A percentile compares a stretch with the other conserved stretches of the same genome.
Conservation (phyloP, 2,113 vertebrate genomes). For the Terrapene triunguis region DNA sequence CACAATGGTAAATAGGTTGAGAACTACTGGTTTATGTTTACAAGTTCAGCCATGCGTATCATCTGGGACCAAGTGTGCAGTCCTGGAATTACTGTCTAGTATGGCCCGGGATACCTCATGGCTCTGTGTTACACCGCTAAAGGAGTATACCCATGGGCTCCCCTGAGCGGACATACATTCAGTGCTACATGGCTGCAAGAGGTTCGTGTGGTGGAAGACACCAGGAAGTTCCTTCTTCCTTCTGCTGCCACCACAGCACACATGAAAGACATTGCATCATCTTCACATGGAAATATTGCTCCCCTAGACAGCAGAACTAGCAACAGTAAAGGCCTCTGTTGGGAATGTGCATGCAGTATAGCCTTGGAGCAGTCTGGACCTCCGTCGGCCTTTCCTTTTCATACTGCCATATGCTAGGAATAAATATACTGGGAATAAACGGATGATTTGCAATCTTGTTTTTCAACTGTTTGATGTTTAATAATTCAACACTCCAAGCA, state of each 20-base stretch:
- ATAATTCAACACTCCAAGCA: neutral
- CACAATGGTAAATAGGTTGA: too few relatives aligned
- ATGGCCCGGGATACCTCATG: neutral
- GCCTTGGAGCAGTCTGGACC: neutral
- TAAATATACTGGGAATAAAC: neutral
- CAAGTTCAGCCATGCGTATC: neutral
- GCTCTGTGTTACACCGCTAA: neutral
- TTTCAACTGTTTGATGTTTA: neutral
- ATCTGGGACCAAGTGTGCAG: neutral
- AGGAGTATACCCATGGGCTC: neutral
- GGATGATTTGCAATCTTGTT: neutral
- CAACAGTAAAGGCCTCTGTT: neutral
- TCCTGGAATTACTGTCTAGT: neutral
- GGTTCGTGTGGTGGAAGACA: neutral
- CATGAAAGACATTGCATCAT: rapidly evolving
- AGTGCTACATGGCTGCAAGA: neutral
- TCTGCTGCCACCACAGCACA: neutral
- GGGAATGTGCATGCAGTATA: neutral
- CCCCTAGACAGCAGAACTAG: rapidly evolving
- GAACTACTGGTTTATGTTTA: neutral
- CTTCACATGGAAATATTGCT: neutral
- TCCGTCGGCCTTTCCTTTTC: neutral
- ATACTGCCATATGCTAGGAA: neutral
- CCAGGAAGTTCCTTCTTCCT: neutral
- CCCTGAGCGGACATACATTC: neutral